Evolutionary conservation across 2,797 vertebrate genomes (phyloP), one percentile per base, ranked within the genome.

Genomic region (Euphonia xanthogaster): DNA sequence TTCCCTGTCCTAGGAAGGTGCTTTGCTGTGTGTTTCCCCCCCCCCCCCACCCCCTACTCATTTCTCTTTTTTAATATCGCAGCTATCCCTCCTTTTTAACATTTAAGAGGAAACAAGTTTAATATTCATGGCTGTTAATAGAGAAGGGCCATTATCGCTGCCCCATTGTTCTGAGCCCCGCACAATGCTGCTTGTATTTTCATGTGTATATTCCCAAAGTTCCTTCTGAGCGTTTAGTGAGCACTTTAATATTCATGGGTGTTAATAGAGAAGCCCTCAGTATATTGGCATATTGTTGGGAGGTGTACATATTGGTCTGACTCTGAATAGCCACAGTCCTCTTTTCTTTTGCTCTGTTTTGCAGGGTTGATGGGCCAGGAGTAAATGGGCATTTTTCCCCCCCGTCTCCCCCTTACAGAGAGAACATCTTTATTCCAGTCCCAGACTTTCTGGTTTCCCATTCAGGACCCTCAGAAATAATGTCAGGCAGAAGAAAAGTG

Each of bases 231-330:
- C 95, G 60, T 96, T 97, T 71, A 47, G 89, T 19, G 92, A 96
- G 97, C 97, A 98, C 98, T 98, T 99, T 99, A 99, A 99, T 99
- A 99, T 99, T 99, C 99, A 99, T 99, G 98, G 98, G 91, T 98
- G 98, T 99, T 99, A 99, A 98, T 98, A 98, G 98, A 98, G 98
- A 98, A 97, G 97, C 97, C 98, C 97, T 98, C 97, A 98, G 98
- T 98, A 98, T 98, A 99, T 99, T 98, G 98, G 98, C 89, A 98
- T 98, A 98, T 98, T 98, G 98, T 99, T 98, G 98, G 97, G 97
- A 98, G 98, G 98, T 98, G 98, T 98, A 98, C 98, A 98, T 98
- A 98, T 98, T 97, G 97, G 96, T 97, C 95, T 96, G 97, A 98
- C 97, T 98, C 97, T 98, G 98, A 97, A 98, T 98, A 98, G 98